Conservation (phyloP, 2,113 vertebrate species). For the Cebidichthys violaceus region DNA sequence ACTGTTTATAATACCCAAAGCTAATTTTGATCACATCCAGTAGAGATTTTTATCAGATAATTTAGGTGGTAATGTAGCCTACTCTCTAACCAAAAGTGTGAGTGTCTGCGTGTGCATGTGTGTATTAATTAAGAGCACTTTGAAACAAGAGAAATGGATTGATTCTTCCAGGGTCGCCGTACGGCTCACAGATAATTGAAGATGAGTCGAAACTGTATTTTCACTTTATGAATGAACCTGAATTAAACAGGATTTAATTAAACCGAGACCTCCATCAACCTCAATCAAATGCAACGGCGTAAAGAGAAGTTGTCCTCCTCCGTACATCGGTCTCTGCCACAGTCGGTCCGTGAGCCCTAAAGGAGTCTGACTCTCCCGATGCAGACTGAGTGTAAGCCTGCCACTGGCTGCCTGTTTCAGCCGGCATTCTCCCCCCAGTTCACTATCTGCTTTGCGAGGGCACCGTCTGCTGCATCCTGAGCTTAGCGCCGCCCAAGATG, state of each 20-base stretch:
- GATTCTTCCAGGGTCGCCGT: background rate
- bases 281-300: background rate
- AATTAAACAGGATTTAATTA: slow-evolving; percentile 30
- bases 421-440: background rate
- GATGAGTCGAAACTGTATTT: slow-evolving; percentile 18
- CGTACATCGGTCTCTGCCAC: background rate
- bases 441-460: background rate
- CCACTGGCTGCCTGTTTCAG: background rate
- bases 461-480: no score
- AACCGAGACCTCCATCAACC: slow-evolving; percentile 12
- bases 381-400: background rate
- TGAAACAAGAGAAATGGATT: slow-evolving; percentile 27
- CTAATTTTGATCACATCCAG: slow-evolving; percentile 50
- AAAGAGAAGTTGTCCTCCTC: background rate
- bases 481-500: no score
- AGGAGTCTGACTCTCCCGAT: background rate
- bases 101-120: slow-evolving; percentile 29
- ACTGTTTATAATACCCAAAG: slow-evolving; percentile 42
- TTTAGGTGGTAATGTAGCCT: slow-evolving; percentile 30
- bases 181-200: slow-evolving; percentile 24
- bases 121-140: slow-evolving; percentile 55
- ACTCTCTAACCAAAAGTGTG: slow-evolving; percentile 45
- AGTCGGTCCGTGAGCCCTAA: background rate
- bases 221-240: slow-evolving; percentile 24
- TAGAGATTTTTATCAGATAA: slow-evolving; percentile 51